phyloP scores from a whole-genome alignment of 2,888 invertebrate genomes.

The Vandiemenella viatica region DNA sequence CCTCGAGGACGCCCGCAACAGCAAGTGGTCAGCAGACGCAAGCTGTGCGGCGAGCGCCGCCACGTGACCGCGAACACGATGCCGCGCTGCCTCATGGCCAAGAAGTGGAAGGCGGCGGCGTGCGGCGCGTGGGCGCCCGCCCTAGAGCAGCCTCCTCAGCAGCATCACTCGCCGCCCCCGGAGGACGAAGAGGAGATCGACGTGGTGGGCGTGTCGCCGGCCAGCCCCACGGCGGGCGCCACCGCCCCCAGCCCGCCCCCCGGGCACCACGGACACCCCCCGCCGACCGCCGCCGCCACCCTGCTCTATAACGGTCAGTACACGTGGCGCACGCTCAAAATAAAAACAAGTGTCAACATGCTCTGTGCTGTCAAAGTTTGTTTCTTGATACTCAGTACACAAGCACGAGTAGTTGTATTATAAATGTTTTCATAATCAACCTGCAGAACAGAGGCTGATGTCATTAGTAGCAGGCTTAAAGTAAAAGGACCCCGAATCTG shows the following conservation, averaged over 20 bases:
- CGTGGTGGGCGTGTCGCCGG: constrained; percentile 57
- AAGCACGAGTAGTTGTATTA: too few relatives aligned
- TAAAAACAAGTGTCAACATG: too few relatives aligned
- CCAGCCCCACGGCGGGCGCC: constrained; percentile 57
- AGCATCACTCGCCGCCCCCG: too few relatives aligned
- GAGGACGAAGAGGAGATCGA: constrained; percentile 59
- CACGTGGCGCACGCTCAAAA: too few relatives aligned
- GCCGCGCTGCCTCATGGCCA: constrained; percentile 92
- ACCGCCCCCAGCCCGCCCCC: constrained; percentile 36
- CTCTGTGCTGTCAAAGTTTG: too few relatives aligned
- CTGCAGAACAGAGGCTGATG: too few relatives aligned
- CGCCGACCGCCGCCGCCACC: constrained; percentile 39
- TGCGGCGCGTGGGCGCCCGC: constrained; percentile 24
- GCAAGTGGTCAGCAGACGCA: constrained; percentile 6
- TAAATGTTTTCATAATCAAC: too few relatives aligned
- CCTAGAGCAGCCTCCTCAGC: constrained; percentile 19
- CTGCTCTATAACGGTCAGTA: constrained; percentile 62
- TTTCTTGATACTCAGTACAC: too few relatives aligned
- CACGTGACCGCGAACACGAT: constrained; percentile 38
- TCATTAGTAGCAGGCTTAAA: too few relatives aligned
- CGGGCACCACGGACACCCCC: constrained; percentile 32
- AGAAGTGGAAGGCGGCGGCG: constrained; percentile 69
- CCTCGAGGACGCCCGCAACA: constrained; percentile 7
- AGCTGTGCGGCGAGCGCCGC: constrained; percentile 4
- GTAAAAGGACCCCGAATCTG: too few relatives aligned